Evolutionary conservation across 1,140 invertebrate genomes (phyloP), one percentile per base, ranked within the genome.

Genomic region (Tetragonula clypearis): DNA sequence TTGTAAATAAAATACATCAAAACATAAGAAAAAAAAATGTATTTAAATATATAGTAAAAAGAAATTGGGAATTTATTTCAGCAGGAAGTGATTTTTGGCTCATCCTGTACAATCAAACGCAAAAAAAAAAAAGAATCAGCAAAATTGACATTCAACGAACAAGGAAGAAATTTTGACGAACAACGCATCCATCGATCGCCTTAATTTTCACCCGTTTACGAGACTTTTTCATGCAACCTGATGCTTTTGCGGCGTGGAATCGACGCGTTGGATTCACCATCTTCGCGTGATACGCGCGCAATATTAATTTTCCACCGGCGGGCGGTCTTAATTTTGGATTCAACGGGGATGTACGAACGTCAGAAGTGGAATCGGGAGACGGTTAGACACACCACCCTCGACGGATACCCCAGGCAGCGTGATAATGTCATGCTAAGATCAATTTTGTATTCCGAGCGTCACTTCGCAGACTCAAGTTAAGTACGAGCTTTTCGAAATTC

Each of bases 371-470:
- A 79, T 80, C 68, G n/a, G 68, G 26, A 80, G 68, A 79, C 41
- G 76, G 77, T 82, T 82, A 79, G 77, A 83, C 56, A 78, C 68
- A 66, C 79, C 79, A 79, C 79, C 76, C 65, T 62, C 72, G 23
- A 58, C 71, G 83, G 82, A 86, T 82, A 83, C 74, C 68, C 78
- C 71, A 60, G 49, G 75, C 78, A 81, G 88, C 84, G 84, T 73
- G 88, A 85, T 93, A 93, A 93, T 93, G 90, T 89, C 91, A 90
- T 90, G 92, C 90, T 93, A 93, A 93, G 93, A 93, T 93, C 93
- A 92, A 93, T 93, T 93, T 93, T 92, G 92, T 93, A 93, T 93
- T 93, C 93, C 82, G 87, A 79, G 86, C 93, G 88, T 93, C 92
- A 92, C 92, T 91, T 92, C 89, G 87, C 86, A 93, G 92, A 91